phyloP scores from a whole-genome alignment of 2,797 vertebrate species.

The Clarias platycephalus region DNA sequence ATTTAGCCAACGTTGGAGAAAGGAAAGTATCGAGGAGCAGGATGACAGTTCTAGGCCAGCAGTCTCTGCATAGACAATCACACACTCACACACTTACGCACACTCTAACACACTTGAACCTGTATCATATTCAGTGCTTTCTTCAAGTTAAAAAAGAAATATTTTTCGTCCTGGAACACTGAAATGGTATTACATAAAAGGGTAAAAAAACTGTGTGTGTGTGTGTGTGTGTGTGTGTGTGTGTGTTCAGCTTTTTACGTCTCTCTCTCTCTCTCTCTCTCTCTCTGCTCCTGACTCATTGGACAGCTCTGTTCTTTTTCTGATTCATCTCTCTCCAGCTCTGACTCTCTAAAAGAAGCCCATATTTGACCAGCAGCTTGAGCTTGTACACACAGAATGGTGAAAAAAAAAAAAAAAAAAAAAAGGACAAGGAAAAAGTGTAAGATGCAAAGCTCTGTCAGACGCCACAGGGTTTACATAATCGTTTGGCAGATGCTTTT shows the following conservation, averaged over 20 bases:
- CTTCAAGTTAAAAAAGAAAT: slow-evolving; percentile 24
- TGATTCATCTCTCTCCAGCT: slow-evolving; percentile 36
- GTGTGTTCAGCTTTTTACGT: not conserved
- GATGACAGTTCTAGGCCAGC: slow-evolving; percentile 52
- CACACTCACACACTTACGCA: slow-evolving; percentile 1
- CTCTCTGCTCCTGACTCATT: slow-evolving; percentile 14
- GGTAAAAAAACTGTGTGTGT: not conserved
- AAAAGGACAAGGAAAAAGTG: not conserved
- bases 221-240: not conserved
- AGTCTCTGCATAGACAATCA: slow-evolving; percentile 12
- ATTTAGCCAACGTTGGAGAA: slow-evolving; percentile 45
- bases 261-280: not conserved
- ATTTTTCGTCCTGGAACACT: slow-evolving; percentile 20
- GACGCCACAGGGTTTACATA: slow-evolving; percentile 18
- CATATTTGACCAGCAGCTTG: slow-evolving; percentile 45
- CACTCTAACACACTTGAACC: not conserved
- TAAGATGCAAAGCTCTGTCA: slow-evolving; percentile 16
- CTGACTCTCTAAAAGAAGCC: slow-evolving; percentile 36
- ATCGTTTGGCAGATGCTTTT: slow-evolving; percentile 21
- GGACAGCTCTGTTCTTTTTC: slow-evolving; percentile 12
- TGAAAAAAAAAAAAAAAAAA: slow-evolving; percentile 17
- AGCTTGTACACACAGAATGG: slow-evolving; percentile 30
- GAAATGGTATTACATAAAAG: slow-evolving; percentile 7
- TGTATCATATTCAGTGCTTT: slow-evolving; percentile 25
- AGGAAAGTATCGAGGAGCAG: slow-evolving; percentile 30